Evolutionary conservation across 2,888 invertebrate genomes (phyloP), one percentile per base, ranked within the genome.

Genomic region (Ennomos fuscantarius): DNA sequence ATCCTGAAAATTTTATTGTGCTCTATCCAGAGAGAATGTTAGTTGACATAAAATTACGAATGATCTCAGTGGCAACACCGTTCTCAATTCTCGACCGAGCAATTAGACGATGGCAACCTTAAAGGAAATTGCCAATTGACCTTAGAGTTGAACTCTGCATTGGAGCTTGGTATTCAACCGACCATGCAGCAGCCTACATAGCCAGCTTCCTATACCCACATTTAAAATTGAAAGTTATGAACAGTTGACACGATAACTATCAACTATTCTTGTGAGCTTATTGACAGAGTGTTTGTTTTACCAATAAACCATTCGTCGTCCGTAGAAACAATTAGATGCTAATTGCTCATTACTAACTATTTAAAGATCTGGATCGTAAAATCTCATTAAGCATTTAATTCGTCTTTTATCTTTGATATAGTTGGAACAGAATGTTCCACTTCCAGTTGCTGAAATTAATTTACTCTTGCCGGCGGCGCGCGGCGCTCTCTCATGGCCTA

Each of bases 121-220:
- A 74, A 84, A 88, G 91, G 90, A 91, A 86, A 90, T 88, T 87
- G 85, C 65, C 86, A 91, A 89, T 92, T 92, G 89, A 92, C 91
- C 89, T 76, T 65, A 64, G 77, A 78, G 86, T 54, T 90, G 88
- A 91, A 86, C 84, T 81, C 74, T 82, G 74, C 89, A 90, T 87
- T 87, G 78, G 74, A 67, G 66, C 73, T 62, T 66, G 65, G 62
- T 69, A 47, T 52, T 15, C 39, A 15, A 15, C 34, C 15, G 9
- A 8, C 32, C 13, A 15, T 54, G 37, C 45, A 47, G 54, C 49
- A 35, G 15, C 8, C 43, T 44, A 24, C 24, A 15, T n/a, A n/a
- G 15, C 24, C 24, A 24, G 3, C 15, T 15, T 15, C 15, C 3
- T 15, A 15, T 0, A 24, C 24, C 24, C 24, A 24, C 5, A 24